Percentiles rank a stretch among this genome's conserved stretches.
phyloP scores from a whole-genome alignment of 2,888 invertebrate species.

The Andrena haemorrhoa region DNA sequence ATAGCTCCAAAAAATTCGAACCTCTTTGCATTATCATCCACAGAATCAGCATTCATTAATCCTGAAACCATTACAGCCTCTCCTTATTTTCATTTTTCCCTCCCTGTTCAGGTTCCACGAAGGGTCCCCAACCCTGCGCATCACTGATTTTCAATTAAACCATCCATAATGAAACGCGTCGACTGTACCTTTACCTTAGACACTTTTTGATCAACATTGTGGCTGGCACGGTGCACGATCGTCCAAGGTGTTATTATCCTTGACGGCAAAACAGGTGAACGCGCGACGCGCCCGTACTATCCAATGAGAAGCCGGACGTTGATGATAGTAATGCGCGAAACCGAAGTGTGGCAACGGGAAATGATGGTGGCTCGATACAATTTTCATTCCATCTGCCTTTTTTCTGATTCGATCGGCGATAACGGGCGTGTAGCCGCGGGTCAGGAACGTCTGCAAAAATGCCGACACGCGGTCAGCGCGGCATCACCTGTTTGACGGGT shows the following conservation, averaged over 20 bases:
- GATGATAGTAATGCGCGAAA: conserved; percentile 74
- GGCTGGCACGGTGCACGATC: background rate
- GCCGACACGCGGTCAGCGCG: conserved; percentile 44
- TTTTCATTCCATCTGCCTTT: conserved; percentile 33
- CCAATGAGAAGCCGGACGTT: conserved; percentile 62
- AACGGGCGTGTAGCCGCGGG: conserved; percentile 53
- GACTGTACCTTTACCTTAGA: background rate
- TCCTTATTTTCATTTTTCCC: no score
- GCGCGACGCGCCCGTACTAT: conserved; percentile 58
- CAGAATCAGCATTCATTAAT: no score
- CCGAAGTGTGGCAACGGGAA: conserved; percentile 65
- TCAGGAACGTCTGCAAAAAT: conserved; percentile 65
- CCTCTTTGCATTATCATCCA: no score
- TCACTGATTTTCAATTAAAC: conserved; percentile 29
- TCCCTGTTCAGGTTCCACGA: no score
- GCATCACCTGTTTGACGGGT: conserved; percentile 67
- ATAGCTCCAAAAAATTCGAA: no score
- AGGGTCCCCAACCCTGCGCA: no score
- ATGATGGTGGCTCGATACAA: conserved; percentile 65
- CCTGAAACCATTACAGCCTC: no score
- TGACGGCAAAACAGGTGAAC: conserved; percentile 69
- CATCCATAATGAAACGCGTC: background rate
- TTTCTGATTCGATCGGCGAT: conserved; percentile 55
- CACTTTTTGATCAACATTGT: conserved; percentile 11
- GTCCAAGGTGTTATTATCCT: conserved; percentile 63